These are phyloP conservation scores for Xiphophorus birchmanni DNA, from an alignment of 2,797 vertebrate genomes.

Conservation along the genomic window DNA sequence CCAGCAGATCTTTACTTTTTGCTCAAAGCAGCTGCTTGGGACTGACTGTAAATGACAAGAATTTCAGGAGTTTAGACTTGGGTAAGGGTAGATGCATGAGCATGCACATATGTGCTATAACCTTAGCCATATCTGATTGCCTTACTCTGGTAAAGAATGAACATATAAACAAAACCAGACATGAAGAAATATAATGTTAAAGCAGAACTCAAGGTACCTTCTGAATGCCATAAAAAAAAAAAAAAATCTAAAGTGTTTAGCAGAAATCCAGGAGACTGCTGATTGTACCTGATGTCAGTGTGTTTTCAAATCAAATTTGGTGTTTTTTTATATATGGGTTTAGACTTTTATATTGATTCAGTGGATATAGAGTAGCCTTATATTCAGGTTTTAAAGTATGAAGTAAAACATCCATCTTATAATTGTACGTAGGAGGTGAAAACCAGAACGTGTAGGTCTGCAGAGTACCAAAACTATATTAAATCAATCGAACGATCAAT, in stretches of 20 bases:
- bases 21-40: constrained; percentile 8
- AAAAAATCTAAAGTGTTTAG: constrained; percentile 5
- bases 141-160: constrained; percentile 63
- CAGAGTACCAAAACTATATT: constrained; percentile 5
- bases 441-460: not conserved
- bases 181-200: constrained; percentile 36
- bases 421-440: not conserved
- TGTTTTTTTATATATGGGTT: constrained; percentile 10
- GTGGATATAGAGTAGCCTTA: constrained; percentile 6
- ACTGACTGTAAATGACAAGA: constrained; percentile 25
- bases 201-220: constrained; percentile 57
- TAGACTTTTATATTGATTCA: constrained; percentile 22
- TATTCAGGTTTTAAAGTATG: constrained; percentile 13
- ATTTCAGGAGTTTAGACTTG: constrained; percentile 23
- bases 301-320: constrained; percentile 20
- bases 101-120: constrained; percentile 62
- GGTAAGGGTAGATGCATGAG: constrained; percentile 48
- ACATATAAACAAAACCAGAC: constrained; percentile 29
- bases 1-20: constrained; percentile 43
- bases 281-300: constrained; percentile 55
- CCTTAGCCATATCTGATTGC: constrained; percentile 73
- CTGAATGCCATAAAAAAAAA: constrained; percentile 34
- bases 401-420: constrained; percentile 6
- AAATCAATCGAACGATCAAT: constrained; percentile 9
- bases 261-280: constrained; percentile 47